Evolutionary conservation across 1,140 invertebrate species (phyloP), one percentile per base, ranked within the genome.

Genomic region (Capitella teleta): DNA sequence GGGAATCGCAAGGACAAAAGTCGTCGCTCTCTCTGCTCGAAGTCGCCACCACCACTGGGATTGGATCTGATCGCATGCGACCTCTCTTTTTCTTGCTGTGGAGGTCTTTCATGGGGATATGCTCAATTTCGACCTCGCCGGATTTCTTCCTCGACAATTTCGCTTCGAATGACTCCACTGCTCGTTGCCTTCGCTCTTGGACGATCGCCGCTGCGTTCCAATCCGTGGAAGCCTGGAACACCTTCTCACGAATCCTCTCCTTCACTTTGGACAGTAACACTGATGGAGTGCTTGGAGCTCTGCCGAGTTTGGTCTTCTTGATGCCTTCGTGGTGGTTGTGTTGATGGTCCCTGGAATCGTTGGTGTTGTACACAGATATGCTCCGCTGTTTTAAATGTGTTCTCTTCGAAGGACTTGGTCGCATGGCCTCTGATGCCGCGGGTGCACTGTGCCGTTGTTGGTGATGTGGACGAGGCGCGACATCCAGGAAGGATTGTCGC

Each of bases 121-220:
- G 30, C 30, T 32, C 30, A n/a, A 32, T 10, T n/a, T 32, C 30
- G n/a, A 32, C n/a, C n/a, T 32, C 30, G 8, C n/a, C 30, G 8
- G 30, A 32, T n/a, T 32, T 32, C n/a, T n/a, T 32, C n/a, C 30
- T 32, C 8, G 42, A 23, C 42, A 44, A 26, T 26, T 16, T 18
- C 21, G 42, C 42, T 26, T 44, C 42, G 42, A 44, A 44, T 2
- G 42, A 21, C 8, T 44, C 42, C 2, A 44, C 42, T 4, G 42
- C 21, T 4, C 42, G 42, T 26, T 44, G 42, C 18, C 42, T 23
- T 25, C 21, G 42, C 6, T 44, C 42, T 16, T 21, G 19, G 16
- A 44, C 28, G 42, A 44, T 25, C 23, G 42, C 42, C 21, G 42
- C n/a, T n/a, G n/a, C n/a, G n/a, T n/a, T n/a, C 12, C 38, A 41